Percentiles rank a stretch among this genome's conserved stretches.
phyloP scores from a whole-genome alignment of 2,797 vertebrate species.

The Chiroxiphia lanceolata region DNA sequence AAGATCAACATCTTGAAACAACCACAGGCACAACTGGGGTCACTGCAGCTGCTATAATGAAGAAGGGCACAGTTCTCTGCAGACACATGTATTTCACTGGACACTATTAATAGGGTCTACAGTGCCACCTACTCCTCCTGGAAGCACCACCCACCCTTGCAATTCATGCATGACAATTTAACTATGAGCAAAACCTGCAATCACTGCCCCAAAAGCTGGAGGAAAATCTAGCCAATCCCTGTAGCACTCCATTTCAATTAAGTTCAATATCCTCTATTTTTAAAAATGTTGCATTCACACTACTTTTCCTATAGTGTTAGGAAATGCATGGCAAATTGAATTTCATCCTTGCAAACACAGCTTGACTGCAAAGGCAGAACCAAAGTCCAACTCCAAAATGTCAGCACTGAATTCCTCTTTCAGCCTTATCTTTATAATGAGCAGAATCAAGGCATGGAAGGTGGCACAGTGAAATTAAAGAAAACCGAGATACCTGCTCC shows the following conservation, averaged over 20 bases:
- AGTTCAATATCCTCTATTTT: neutral
- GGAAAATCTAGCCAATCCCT: neutral
- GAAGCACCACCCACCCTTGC: neutral
- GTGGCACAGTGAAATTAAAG: neutral
- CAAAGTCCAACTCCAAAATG: neutral
- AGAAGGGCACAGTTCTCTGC: neutral
- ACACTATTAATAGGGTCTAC: neutral
- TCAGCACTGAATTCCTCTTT: neutral
- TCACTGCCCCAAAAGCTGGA: neutral
- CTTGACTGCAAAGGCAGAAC: neutral
- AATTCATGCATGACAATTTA: fast-evolving
- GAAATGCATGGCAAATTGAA: neutral
- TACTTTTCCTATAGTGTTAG: neutral
- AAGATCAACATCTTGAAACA: neutral
- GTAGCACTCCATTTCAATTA: neutral
- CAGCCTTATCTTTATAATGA: neutral
- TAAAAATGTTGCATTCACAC: neutral
- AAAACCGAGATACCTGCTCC: neutral
- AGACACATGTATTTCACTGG: neutral
- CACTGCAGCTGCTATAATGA: neutral
- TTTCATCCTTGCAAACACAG: neutral
- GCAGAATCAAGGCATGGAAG: neutral
- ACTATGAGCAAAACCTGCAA: neutral
- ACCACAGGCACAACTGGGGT: neutral
- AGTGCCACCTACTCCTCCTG: neutral